Evolutionary conservation across 2,113 vertebrate genomes (phyloP).

Genomic region (Tor tambroides): DNA sequence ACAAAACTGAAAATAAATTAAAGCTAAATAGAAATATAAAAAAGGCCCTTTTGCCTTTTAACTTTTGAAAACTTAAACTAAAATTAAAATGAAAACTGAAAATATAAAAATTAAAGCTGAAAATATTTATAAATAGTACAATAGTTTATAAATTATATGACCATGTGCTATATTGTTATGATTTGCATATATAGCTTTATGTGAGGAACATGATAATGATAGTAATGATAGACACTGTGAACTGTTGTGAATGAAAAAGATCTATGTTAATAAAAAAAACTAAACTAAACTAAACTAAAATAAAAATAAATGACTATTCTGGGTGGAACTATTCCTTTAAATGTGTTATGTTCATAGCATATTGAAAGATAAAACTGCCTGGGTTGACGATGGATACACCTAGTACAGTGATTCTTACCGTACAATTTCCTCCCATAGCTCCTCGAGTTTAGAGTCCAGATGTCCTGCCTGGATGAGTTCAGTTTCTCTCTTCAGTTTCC

Average conservation of each 20-base stretch:
- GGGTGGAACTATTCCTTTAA: neutral
- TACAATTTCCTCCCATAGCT: conserved; percentile 88
- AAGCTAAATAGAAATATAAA: neutral
- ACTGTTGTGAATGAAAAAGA: neutral
- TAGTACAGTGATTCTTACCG: conserved; percentile 78
- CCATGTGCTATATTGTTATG: too few relatives aligned
- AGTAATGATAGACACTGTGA: neutral
- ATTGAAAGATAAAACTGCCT: neutral
- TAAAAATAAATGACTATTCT: neutral
- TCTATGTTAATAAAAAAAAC: neutral
- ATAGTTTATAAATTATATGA: neutral
- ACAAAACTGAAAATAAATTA: neutral
- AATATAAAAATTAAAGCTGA: too few relatives aligned
- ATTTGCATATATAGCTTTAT: neutral
- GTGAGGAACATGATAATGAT: neutral
- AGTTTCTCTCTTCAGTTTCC: conserved; percentile 91
- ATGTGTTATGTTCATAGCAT: neutral
- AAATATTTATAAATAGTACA: neutral
- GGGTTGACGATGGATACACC: conserved; percentile 4
- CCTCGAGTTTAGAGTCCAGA: conserved; percentile 88
- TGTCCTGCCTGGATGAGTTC: conserved; percentile 92
- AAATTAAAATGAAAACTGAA: too few relatives aligned
- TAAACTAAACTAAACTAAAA: neutral
- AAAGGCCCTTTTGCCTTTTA: too few relatives aligned
- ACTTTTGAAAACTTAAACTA: neutral